phyloP scores from a whole-genome alignment of 2,113 vertebrate genomes.

The Empidonax traillii region DNA sequence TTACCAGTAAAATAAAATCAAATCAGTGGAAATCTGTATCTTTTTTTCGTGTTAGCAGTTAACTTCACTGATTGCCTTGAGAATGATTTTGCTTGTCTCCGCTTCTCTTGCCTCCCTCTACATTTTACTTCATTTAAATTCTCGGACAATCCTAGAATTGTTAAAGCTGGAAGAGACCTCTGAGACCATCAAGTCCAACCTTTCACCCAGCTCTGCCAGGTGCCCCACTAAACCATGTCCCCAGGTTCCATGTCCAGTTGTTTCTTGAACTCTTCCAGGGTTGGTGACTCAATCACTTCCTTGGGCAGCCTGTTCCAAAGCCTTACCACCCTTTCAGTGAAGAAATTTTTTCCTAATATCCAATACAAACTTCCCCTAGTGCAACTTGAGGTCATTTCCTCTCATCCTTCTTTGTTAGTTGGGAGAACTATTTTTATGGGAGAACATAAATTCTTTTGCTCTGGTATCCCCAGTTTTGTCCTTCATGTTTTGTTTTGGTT shows the following conservation, averaged over 20 bases:
- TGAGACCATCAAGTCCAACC: not conserved
- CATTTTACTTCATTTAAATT: conserved; percentile 24
- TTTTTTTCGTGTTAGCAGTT: not conserved
- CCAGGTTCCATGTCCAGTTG: not conserved
- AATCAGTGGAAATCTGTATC: not conserved
- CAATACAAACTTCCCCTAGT: not conserved
- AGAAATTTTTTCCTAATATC: not conserved
- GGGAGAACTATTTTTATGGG: not conserved
- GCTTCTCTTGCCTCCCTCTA: not conserved
- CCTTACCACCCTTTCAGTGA: not conserved
- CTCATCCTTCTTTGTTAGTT: not conserved
- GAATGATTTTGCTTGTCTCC: conserved; percentile 1
- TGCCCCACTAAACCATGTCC: too few species aligned
- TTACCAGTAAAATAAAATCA: not conserved
- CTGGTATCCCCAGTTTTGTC: not conserved
- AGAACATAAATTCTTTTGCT: not conserved
- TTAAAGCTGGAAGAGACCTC: not conserved
- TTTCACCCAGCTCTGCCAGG: not conserved
- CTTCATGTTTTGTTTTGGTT: not conserved
- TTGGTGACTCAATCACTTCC: not conserved
- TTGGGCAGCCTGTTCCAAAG: not conserved
- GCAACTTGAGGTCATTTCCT: not conserved
- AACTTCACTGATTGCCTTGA: not conserved
- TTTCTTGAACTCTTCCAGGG: not conserved
- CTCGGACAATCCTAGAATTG: not conserved